phyloP scores from a whole-genome alignment of 2,797 vertebrate species.

The Sebastes hubbsi region DNA sequence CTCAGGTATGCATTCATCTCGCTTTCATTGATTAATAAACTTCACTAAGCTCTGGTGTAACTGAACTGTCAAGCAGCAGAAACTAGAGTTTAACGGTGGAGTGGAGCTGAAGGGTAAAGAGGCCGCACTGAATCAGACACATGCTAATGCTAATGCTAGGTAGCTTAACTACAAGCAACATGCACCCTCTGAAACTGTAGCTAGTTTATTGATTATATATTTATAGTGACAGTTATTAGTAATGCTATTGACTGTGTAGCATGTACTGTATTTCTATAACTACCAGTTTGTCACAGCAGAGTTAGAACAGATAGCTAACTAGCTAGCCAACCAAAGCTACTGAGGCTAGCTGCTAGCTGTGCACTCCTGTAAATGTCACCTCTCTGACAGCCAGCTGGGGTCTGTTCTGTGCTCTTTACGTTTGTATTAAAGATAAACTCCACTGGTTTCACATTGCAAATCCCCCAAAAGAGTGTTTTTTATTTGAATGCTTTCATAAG shows the following conservation, averaged over 20 bases:
- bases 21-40: rapidly evolving
- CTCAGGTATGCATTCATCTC: slow-evolving; percentile 69
- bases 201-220: not conserved
- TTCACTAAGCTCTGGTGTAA: rapidly evolving
- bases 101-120: slow-evolving; percentile 84
- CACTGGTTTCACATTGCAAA: not conserved
- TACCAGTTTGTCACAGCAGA: too few relatives aligned
- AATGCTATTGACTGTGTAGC: rapidly evolving
- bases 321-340: not conserved
- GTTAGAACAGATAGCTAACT: rapidly evolving
- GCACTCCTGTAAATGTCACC: slow-evolving; percentile 60
- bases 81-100: not conserved
- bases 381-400: slow-evolving; percentile 47
- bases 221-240: rapidly evolving
- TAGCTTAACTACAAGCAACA: not conserved
- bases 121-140: slow-evolving; percentile 74
- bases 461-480: not conserved
- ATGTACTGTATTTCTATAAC: not conserved
- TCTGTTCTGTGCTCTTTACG: not conserved
- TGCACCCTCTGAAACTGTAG: not conserved
- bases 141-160: slow-evolving; percentile 45
- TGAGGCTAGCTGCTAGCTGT: slow-evolving; percentile 20
- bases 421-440: not conserved
- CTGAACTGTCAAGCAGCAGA: not conserved
- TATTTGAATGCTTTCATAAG: not conserved